Conservation (phyloP, 2,888 invertebrate genomes). For the Dolichopus griseipennis region DNA sequence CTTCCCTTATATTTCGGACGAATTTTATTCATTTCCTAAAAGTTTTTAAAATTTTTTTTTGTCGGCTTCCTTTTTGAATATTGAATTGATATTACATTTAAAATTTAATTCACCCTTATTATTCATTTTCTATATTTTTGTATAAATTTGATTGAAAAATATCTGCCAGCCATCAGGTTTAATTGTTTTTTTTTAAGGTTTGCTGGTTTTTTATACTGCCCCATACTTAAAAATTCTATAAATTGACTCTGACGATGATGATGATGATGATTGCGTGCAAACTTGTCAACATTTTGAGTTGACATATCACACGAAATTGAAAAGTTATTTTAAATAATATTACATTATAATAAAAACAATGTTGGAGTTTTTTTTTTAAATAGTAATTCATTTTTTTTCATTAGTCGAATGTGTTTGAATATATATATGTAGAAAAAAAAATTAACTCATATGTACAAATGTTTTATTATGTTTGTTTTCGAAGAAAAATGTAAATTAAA, state of each 20-base stretch:
- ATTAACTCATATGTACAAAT: too few species aligned
- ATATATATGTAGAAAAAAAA: too few species aligned
- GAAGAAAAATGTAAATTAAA: neutral
- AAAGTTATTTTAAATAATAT: neutral
- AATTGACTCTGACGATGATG: slow-evolving; percentile 13
- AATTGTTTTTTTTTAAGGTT: neutral
- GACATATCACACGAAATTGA: slow-evolving; percentile 2
- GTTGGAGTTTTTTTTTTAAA: too few species aligned
- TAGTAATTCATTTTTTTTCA: too few species aligned
- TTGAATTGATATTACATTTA: neutral
- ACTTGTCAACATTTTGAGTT: slow-evolving; percentile 4
- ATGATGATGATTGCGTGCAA: slow-evolving; percentile 19
- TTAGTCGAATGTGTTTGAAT: too few species aligned
- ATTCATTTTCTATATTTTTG: neutral
- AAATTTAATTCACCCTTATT: neutral
- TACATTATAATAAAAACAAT: too few species aligned
- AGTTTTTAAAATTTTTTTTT: neutral
- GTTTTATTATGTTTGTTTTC: neutral
- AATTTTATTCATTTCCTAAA: neutral
- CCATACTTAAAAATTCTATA: neutral
- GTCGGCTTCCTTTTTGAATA: neutral
- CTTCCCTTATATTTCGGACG: too few species aligned
- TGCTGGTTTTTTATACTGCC: neutral
- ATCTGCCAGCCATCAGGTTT: neutral
- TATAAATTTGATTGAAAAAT: neutral